Percentiles rank a stretch among this genome's conserved stretches.
Evolutionary conservation across 2,113 vertebrate genomes (phyloP).

Genomic region (Sylvietta virens): DNA sequence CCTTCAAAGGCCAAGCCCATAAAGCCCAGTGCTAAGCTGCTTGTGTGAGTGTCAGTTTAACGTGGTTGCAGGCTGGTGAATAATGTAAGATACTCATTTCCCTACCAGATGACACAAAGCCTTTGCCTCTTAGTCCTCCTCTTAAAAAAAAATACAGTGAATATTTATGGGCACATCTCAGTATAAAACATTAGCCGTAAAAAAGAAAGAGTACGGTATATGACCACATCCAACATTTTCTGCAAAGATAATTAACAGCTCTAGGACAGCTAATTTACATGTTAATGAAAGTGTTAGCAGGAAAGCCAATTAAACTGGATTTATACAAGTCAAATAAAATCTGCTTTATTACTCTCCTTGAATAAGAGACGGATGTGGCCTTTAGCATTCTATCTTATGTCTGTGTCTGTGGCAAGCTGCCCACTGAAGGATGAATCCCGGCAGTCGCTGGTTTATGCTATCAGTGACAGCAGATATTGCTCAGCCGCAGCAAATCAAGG

Average conservation of each 20-base stretch:
- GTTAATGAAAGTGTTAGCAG: conserved; percentile 49
- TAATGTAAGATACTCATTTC: not conserved
- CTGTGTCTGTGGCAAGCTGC: not conserved
- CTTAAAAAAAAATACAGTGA: not conserved
- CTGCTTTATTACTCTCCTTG: conserved; percentile 36
- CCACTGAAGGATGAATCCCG: not conserved
- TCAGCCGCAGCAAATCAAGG: not conserved
- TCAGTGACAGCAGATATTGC: not conserved
- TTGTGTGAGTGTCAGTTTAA: not conserved
- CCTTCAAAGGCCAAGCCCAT: not conserved
- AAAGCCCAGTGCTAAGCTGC: not conserved
- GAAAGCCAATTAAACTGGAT: conserved; percentile 55
- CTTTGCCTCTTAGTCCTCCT: not conserved
- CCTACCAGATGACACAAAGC: not conserved
- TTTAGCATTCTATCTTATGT: not conserved
- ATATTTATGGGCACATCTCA: conserved; percentile 8
- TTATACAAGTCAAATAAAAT: conserved; percentile 59
- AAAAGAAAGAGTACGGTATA: not conserved
- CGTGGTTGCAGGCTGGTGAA: not conserved
- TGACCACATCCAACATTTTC: not conserved
- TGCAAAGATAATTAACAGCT: conserved; percentile 53
- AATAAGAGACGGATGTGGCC: conserved; percentile 9
- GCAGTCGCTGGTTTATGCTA: not conserved
- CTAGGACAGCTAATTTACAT: conserved; percentile 59
- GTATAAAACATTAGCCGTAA: not conserved